Evolutionary conservation across 2,888 invertebrate species (phyloP), one percentile per base, ranked within the genome.

Genomic region (Lobophora halterata): DNA sequence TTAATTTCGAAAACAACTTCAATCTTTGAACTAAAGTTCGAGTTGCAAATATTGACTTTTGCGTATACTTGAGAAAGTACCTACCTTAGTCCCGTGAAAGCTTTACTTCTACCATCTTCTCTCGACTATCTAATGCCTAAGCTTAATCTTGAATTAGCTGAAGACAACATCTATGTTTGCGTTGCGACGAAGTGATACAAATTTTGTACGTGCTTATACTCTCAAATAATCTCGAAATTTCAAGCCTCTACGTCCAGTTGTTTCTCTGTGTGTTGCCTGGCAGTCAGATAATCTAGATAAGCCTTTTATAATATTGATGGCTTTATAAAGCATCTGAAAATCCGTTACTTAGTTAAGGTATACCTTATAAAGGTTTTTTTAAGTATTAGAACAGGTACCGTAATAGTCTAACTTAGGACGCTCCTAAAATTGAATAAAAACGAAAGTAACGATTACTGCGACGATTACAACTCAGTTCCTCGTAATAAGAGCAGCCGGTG

Each of bases 401-500:
- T 34, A 46, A 47, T 27, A 16, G 33, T 23, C 16, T 26, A 44
- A 41, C 31, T 44, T 35, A 32, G 20, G 27, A 16, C 18, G 38
- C 33, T 35, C 11, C 17, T 29, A 33, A 34, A 45, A 39, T 41
- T 28, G 20, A 27, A 45, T 38, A 41, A 20, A 19, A 37, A 41
- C 40, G 21, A 26, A 44, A 37, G 25, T 40, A 32, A 47, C 21
- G 34, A 28, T 36, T 19, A 35, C 7, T 19, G 12, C 28, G n/a
- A 20, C 33, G 31, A 25, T 19, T 30, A 26, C 36, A 28, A 35
- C 42, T 37, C 29, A 43, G 37, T 27, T 8, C 21, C 5, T 12
- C 13, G 40, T 18, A 29, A 40, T 39, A 39, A 39, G 25, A 28
- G 4, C 8, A 19, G 19, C 34, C 13, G 31, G 35, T n/a, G 20